Conservation (phyloP, 2,888 invertebrate genomes). For the Teleogryllus oceanicus region DNA sequence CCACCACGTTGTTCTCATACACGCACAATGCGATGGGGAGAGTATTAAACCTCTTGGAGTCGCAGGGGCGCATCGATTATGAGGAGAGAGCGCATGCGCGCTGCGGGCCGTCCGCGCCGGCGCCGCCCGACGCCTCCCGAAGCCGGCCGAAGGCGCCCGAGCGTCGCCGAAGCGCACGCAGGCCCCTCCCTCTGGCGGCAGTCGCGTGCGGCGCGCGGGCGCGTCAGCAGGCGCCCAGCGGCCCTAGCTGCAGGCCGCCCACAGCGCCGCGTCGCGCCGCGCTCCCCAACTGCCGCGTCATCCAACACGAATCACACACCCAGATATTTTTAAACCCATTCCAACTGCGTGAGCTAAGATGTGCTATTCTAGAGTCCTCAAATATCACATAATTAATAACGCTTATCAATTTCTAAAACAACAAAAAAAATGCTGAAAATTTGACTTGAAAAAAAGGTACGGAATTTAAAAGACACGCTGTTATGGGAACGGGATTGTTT, state of each 20-base stretch:
- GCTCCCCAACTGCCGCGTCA: no score
- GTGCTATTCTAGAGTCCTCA: no score
- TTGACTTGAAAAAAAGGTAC: no score
- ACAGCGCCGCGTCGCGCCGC: no score
- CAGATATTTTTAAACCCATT: rapidly evolving
- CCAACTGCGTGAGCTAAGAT: no score
- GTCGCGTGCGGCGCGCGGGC: neutral
- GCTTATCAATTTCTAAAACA: no score
- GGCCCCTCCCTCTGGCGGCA: slow-evolving; percentile 12
- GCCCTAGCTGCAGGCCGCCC: no score
- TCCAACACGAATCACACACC: no score
- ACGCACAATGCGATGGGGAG: neutral
- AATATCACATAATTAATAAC: no score
- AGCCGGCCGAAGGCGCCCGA: neutral
- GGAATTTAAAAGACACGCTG: no score
- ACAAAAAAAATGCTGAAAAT: no score
- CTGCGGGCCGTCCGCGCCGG: neutral
- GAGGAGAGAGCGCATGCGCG: neutral
- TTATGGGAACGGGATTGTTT: no score
- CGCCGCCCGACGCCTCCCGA: neutral
- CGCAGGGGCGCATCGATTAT: slow-evolving; percentile 18
- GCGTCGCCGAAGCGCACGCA: neutral
- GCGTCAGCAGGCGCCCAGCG: neutral
- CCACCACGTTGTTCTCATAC: neutral
- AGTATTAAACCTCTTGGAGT: neutral